Conservation (phyloP, 2,888 invertebrate species). For the Torymus aiolomorphi region DNA sequence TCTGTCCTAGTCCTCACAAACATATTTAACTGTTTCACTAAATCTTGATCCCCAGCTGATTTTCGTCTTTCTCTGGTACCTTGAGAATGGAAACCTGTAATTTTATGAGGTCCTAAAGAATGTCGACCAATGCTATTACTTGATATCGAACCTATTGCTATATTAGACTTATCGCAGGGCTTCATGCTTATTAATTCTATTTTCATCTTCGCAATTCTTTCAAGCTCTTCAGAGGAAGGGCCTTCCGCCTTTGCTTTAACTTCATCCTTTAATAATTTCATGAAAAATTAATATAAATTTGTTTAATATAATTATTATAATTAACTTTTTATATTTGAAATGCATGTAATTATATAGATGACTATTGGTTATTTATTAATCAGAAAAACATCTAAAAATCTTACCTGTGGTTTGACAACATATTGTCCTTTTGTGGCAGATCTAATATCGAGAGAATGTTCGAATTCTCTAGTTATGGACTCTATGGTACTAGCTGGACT, state of each 20-base stretch:
- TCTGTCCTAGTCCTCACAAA: conserved; percentile 89
- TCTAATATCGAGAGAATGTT: conserved; percentile 85
- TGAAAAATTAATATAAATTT: conserved; percentile 28
- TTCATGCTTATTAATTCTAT: conserved; percentile 76
- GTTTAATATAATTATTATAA: conserved; percentile 7
- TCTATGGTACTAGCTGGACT: conserved; percentile 89
- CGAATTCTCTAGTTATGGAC: conserved; percentile 87
- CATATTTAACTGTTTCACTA: conserved; percentile 82
- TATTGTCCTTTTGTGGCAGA: conserved; percentile 81
- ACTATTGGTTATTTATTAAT: neutral
- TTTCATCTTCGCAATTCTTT: conserved; percentile 79
- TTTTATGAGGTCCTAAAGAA: conserved; percentile 73
- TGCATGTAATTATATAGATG: neutral
- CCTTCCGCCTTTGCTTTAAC: conserved; percentile 82
- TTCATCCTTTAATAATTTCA: conserved; percentile 78
- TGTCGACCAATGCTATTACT: conserved; percentile 74
- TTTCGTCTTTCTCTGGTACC: conserved; percentile 82
- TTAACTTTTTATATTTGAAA: neutral
- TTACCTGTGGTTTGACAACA: conserved; percentile 80
- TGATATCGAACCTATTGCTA: conserved; percentile 70
- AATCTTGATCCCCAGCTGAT: conserved; percentile 89
- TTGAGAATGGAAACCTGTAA: conserved; percentile 71
- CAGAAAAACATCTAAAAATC: conserved; percentile 40
- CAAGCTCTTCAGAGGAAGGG: conserved; percentile 79
- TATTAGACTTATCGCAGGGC: conserved; percentile 71